Conservation (phyloP, 2,113 vertebrate species). For the Ictalurus punctatus region DNA sequence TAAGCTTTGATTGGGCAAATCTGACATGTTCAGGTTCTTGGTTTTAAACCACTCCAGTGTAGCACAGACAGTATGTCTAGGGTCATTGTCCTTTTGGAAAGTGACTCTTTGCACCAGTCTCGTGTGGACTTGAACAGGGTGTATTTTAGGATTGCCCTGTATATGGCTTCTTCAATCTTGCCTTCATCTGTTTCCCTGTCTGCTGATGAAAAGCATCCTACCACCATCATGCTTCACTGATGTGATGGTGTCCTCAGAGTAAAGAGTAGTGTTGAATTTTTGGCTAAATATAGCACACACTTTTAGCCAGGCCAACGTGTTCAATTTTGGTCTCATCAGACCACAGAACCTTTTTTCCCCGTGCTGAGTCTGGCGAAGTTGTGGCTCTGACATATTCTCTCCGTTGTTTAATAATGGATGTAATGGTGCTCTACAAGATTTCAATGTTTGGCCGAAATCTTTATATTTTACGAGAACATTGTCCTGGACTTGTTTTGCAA, state of each 20-base stretch:
- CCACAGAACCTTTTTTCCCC: neutral
- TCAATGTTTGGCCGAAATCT: neutral
- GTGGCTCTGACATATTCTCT: neutral
- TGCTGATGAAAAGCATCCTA: neutral
- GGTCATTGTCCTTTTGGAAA: neutral
- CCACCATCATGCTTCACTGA: neutral
- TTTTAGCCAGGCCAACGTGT: neutral
- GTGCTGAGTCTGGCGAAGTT: neutral
- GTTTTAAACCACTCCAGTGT: neutral
- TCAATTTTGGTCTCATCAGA: neutral
- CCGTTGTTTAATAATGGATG: neutral
- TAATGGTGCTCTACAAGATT: neutral
- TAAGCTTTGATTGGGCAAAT: neutral
- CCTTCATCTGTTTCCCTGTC: neutral
- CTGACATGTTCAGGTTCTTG: neutral
- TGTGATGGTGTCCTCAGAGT: neutral
- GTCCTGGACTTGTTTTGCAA: neutral
- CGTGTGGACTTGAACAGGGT: neutral
- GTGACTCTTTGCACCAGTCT: neutral
- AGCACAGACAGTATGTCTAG: neutral
- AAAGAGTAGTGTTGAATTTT: neutral
- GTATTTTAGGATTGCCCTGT: neutral
- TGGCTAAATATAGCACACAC: neutral
- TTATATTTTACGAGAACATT: neutral
- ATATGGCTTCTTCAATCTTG: neutral